Conservation (phyloP, 1,140 invertebrate species). For the Himalopsyche phryganea region DNA sequence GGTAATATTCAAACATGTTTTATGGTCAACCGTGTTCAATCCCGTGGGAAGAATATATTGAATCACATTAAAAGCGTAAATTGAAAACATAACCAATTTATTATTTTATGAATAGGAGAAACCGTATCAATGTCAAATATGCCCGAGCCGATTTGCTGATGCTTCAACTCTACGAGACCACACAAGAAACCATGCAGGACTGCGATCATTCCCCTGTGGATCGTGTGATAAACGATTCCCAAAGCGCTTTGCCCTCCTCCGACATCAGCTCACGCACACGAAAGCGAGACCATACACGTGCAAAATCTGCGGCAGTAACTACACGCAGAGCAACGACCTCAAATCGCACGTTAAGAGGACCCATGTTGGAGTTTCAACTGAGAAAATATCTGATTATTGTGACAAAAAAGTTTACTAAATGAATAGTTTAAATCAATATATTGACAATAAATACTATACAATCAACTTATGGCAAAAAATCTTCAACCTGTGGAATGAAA, state of each 20-base stretch:
- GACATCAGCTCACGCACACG: slow-evolving; percentile 23
- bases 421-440: no score
- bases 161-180: slow-evolving; percentile 22
- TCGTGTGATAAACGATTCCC: slow-evolving; percentile 9
- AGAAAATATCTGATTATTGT: slow-evolving; percentile 22
- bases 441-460: no score
- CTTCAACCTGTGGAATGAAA: no score
- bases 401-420: no score
- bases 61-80: no score
- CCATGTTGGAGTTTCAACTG: slow-evolving; percentile 6
- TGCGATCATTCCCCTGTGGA: slow-evolving; percentile 10
- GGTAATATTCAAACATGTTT: slow-evolving; percentile 1
- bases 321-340: slow-evolving; percentile 25
- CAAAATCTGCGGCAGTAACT: slow-evolving; percentile 10
- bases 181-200: slow-evolving; percentile 37
- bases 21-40: no score
- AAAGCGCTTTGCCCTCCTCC: slow-evolving; percentile 10
- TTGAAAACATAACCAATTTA: no score
- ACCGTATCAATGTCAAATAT: slow-evolving; percentile 25
- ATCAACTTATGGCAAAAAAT: no score
- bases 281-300: slow-evolving; percentile 18
- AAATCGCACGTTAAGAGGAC: slow-evolving; percentile 23
- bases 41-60: no score
- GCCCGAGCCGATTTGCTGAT: slow-evolving; percentile 20
- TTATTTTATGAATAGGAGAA: no score